Percentiles rank a stretch among this genome's conserved stretches.
These are phyloP conservation scores for Pomatorhinus ruficollis DNA, from an alignment of 2,113 vertebrate genomes.

Conservation along the genomic window DNA sequence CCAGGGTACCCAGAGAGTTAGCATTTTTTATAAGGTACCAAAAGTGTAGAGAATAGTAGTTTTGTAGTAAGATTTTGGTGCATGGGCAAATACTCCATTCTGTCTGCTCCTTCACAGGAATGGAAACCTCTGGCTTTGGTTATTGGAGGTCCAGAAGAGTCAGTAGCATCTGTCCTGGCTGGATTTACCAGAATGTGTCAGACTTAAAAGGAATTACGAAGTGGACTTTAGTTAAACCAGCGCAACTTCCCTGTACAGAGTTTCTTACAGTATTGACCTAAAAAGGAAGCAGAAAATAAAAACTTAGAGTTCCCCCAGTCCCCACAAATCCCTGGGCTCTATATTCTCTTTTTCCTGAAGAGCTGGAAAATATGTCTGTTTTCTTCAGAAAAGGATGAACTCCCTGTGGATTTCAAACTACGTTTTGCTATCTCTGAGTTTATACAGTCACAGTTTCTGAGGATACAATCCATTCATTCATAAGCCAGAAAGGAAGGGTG, in stretches of 20 bases:
- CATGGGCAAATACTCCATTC: background rate
- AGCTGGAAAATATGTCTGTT: background rate
- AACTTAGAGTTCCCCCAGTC: background rate
- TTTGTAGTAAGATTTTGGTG: background rate
- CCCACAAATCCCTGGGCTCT: background rate
- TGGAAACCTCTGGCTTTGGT: background rate
- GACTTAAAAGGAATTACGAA: background rate
- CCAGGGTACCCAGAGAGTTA: background rate
- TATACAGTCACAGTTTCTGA: background rate
- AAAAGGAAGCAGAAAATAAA: conserved; percentile 23
- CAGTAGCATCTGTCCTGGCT: background rate
- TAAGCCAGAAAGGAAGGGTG: background rate
- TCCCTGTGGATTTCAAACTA: background rate
- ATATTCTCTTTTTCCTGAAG: background rate
- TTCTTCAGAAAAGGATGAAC: background rate
- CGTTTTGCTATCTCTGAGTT: background rate
- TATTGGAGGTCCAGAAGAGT: background rate
- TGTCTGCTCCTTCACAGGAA: background rate
- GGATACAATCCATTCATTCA: background rate
- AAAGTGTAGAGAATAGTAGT: background rate
- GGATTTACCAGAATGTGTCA: background rate
- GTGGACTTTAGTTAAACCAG: background rate
- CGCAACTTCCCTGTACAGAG: background rate
- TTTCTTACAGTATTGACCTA: background rate
- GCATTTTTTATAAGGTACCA: background rate